Percentiles rank a stretch among this genome's conserved stretches.
phyloP scores from a whole-genome alignment of 1,140 invertebrate species.

The Drosophila oshimai region DNA sequence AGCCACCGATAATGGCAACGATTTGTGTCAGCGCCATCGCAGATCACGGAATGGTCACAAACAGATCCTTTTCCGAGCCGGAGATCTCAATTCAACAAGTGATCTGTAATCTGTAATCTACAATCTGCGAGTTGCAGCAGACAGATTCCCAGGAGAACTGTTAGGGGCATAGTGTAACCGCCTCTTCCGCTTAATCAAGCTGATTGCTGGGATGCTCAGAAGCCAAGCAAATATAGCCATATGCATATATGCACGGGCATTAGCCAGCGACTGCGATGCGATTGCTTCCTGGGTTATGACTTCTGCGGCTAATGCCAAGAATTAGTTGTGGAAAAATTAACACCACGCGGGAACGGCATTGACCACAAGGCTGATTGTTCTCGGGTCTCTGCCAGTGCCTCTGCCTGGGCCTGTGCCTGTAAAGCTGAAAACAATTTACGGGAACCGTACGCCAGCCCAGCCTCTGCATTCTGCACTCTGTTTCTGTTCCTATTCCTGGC shows the following conservation, averaged over 20 bases:
- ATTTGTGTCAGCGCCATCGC: constrained; percentile 34
- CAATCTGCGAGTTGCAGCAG: constrained; percentile 19
- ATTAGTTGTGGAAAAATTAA: constrained; percentile 80
- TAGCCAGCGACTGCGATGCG: background rate
- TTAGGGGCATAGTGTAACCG: constrained; percentile 21
- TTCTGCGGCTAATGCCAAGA: constrained; percentile 73
- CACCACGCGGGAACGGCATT: constrained; percentile 65
- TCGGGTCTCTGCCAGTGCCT: background rate
- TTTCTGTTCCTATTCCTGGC: constrained; percentile 34
- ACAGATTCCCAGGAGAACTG: constrained; percentile 21
- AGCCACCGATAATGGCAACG: background rate
- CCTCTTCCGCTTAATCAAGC: constrained; percentile 41
- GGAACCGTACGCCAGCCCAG: constrained; percentile 56
- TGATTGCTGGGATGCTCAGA: background rate
- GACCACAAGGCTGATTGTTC: constrained; percentile 60
- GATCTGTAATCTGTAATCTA: background rate
- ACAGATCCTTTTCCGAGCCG: background rate
- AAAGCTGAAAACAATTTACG: constrained; percentile 70
- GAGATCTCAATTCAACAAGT: constrained; percentile 6
- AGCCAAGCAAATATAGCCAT: constrained; percentile 35
- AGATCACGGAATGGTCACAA: background rate
- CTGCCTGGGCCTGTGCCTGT: too few species aligned
- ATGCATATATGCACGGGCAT: constrained; percentile 19
- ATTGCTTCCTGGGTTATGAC: constrained; percentile 76
- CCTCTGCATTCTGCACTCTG: background rate